phyloP scores from a whole-genome alignment of 2,888 invertebrate species.

The Tachina lurida region DNA sequence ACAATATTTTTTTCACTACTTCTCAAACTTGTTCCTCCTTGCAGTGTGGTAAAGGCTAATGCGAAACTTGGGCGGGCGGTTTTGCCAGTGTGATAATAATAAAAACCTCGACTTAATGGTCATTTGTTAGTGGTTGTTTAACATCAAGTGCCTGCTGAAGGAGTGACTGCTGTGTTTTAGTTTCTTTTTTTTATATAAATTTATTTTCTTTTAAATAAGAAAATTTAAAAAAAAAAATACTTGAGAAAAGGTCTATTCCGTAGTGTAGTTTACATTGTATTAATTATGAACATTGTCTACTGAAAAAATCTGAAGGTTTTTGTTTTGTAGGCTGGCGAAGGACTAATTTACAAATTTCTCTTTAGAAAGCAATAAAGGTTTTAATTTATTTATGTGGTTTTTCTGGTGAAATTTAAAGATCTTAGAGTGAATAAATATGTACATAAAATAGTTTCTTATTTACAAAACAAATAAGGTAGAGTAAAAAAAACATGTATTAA shows the following conservation, averaged over 20 bases:
- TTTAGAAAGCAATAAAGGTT: not conserved
- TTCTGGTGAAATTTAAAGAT: too few species aligned
- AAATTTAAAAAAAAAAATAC: not conserved
- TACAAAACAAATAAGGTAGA: too few species aligned
- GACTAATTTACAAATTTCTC: not conserved
- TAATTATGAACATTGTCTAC: conserved; percentile 3
- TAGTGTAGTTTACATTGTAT: not conserved
- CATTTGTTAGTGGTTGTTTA: conserved; percentile 6
- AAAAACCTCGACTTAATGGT: conserved; percentile 25
- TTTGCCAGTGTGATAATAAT: conserved; percentile 1
- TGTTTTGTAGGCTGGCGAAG: not conserved
- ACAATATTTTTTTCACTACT: not conserved
- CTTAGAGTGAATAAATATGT: too few species aligned
- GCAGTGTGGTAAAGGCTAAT: not conserved
- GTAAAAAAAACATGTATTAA: too few species aligned
- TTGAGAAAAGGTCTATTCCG: not conserved
- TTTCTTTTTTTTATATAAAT: not conserved
- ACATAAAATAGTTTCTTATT: too few species aligned
- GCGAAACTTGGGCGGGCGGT: not conserved
- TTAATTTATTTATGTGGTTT: not conserved
- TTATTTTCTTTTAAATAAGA: not conserved
- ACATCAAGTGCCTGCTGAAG: conserved; percentile 6
- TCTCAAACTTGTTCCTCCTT: not conserved
- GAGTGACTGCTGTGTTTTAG: not conserved
- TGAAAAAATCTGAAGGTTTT: conserved; percentile 23